Evolutionary conservation across 2,888 invertebrate genomes (phyloP), one percentile per base, ranked within the genome.

Genomic region (Napeogenes inachia): DNA sequence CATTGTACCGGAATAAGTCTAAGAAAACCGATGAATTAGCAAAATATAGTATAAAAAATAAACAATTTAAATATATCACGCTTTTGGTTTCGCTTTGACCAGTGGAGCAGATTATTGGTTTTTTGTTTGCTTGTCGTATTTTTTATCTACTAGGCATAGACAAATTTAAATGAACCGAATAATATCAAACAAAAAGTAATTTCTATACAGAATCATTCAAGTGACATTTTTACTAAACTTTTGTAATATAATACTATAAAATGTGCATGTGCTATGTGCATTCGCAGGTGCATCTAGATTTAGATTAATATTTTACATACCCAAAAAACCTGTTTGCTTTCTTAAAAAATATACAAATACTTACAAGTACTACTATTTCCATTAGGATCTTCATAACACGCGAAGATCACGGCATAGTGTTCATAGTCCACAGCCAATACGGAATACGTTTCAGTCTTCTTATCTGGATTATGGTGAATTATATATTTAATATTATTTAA

Each of bases 381-480:
- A 64, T 82, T 82, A 0, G 76, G 76, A 56, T 79, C 81, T 59
- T 87, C 77, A 59, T 80, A 81, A 54, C 89, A 89, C 0, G 87
- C 81, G 56, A 89, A 87, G 42, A 88, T 71, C 0, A 87, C 83
- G 0, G 88, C 89, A n/a, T 86, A 89, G 63, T 89, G 87, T 21
- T 87, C 87, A 46, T 89, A 89, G 66, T 85, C 80, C 47, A 89
- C 84, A 42, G 85, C 86, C 67, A 89, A 63, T 56, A 89, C 82
- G 0, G 83, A 82, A 62, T 88, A 89, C 0, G 77, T 81, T 69
- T 87, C 85, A 0, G 78, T 77, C 72, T 81, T 85, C 46, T 84
- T 71, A 75, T 88, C 89, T 88, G 82, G 1, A 77, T n/a, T 33
- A 53, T 42, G 13, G 50, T 35, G 59, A 30, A 21, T 54, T 12